These are phyloP conservation scores for Drosophila suzukii DNA, from an alignment of 1,140 invertebrate genomes.

Conservation along the genomic window DNA sequence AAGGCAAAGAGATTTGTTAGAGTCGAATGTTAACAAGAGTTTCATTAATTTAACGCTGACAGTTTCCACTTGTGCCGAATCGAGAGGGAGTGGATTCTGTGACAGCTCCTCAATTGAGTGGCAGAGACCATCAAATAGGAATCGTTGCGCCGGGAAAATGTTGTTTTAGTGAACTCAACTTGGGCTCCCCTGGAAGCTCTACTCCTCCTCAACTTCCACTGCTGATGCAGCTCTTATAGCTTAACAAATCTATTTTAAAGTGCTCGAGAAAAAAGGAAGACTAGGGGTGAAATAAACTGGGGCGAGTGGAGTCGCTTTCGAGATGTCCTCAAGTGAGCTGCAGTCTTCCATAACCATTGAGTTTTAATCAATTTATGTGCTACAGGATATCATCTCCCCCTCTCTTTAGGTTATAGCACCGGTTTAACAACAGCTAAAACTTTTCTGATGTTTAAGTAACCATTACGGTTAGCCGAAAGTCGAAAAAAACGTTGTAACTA, in stretches of 20 bases:
- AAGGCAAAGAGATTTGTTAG: constrained; percentile 47
- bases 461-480: constrained; percentile 36
- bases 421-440: constrained; percentile 51
- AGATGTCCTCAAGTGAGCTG: constrained; percentile 27
- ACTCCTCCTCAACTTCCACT: not conserved
- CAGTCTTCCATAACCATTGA: constrained; percentile 50
- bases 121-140: constrained; percentile 55
- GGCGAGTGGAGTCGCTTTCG: constrained; percentile 5
- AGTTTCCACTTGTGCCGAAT: constrained; percentile 25
- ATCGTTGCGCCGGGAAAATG: constrained; percentile 43
- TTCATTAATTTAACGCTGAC: constrained; percentile 39
- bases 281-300: not conserved
- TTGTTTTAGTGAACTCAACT: constrained; percentile 57
- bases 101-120: constrained; percentile 49
- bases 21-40: constrained; percentile 29
- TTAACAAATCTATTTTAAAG: constrained; percentile 71
- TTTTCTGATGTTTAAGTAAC: constrained; percentile 39
- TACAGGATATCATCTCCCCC: not conserved
- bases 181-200: not conserved
- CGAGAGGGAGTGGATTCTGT: constrained; percentile 2
- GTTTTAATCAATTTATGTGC: constrained; percentile 67
- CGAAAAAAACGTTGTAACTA: constrained; percentile 17
- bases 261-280: constrained; percentile 20
- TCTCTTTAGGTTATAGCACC: not conserved
- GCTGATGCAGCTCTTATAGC: constrained; percentile 39